Base-by-base conservation (phyloP, 2,113 vertebrate genomes). In the Aythya baeri region DNA sequence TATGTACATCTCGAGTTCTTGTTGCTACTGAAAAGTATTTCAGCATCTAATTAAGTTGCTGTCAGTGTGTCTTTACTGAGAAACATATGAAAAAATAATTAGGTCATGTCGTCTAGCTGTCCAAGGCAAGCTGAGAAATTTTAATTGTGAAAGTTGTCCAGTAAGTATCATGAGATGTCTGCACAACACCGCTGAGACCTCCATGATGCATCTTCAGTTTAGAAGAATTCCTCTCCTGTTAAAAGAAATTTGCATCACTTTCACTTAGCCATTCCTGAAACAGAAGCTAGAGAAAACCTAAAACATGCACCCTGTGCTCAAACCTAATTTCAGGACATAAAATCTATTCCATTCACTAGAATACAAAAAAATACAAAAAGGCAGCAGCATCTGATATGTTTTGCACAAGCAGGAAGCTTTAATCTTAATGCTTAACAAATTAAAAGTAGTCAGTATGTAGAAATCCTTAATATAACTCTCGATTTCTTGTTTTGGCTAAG, bases 221-320 rank as follows among this genome's bases (percentile, higher is more conserved):
- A 73, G 74, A 54, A 29, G 71, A 91, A 66, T 76, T 85, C 11
- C 17, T 83, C 36, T 92, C 44, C 32, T 25, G 12, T 66, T 94
- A 85, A 83, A n/a, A 82, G 71, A 93, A 84, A 80, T 80, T 84
- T 58, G 23, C 34, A 73, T 77, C 75, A 18, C 67, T 77, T 95
- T 55, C 25, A 38, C 61, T 79, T 68, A 54, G 26, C 41, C 59
- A 16, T 26, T 87, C 55, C 55, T 92, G 32, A 87, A 94, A 72
- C 34, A 70, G 54, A 83, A 95, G 43, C 18, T 44, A 58, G 31
- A 20, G 43, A 73, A 95, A 92, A 58, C 4, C 34, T 75, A 36
- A 90, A 90, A 67, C 41, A 36, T 15, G 21, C 9, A 88, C 11
- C 16, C n/a, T 70, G 14, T 31, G 12, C 58, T 89, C 61, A 89